Evolutionary conservation across 2,888 invertebrate genomes (phyloP), one percentile per base, ranked within the genome.

Genomic region (Chrysina gloriosa): DNA sequence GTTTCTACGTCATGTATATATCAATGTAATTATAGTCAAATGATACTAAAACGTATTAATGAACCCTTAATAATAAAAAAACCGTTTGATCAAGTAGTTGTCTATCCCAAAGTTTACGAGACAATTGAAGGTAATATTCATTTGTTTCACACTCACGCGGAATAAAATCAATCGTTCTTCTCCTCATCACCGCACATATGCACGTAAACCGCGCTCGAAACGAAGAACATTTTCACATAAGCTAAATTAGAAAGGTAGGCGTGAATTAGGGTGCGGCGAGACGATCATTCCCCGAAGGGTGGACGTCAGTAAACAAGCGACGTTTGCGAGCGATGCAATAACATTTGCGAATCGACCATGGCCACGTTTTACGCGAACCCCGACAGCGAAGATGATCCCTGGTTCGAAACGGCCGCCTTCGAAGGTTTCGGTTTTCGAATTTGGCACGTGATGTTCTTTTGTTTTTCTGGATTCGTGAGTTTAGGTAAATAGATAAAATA

Each of bases 401-500:
- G 93, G 93, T 86, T 94, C 67, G 95, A 95, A 81, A 86, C 85
- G 72, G 84, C 86, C 66, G 86, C 90, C 25, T 81, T 90, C 42
- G 89, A 89, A 63, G 91, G 89, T 27, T 86, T 94, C 74, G 90
- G 89, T 23, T 88, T 95, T 77, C 86, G 93, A 71, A 86, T 92
- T 61, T 95, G 95, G 95, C 95, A 95, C 80, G 85, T 93, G 65
- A 87, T 93, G 78, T 91, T 93, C 79, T 84, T 93, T 70, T 88
- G 89, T 77, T 84, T 91, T 67, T 89, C 89, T 52, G 88, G 88
- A 61, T 78, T 91, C 68, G 84, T 89, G 54, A 83, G 88, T 68
- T 77, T 92, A 70, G 86, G 92, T 92, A 84, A 80, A 80, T 25
- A 29, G 19, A 9, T 3, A 31, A 52, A n/a, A 2, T 11, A 7